These are phyloP conservation scores for Agrotis segetum DNA, from an alignment of 2,888 invertebrate genomes.

Conservation along the genomic window DNA sequence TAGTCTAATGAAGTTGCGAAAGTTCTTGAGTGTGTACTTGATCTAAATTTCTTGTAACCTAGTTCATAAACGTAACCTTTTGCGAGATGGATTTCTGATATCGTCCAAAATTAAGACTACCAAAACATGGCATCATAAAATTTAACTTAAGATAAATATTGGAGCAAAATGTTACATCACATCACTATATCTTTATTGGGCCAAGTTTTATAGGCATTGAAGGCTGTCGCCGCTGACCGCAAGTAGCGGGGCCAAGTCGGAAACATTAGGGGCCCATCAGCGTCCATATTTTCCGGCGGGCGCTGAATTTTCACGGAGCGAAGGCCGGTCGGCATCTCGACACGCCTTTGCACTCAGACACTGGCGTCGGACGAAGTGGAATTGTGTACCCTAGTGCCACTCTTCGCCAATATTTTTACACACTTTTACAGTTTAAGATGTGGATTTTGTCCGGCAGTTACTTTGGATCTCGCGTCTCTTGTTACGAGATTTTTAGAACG, in stretches of 20 bases:
- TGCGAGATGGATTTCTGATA: neutral
- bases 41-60: slow-evolving; percentile 11
- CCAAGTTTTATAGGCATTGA: slow-evolving; percentile 80
- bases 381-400: slow-evolving; percentile 82
- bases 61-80: neutral
- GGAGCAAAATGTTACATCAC: slow-evolving; percentile 61
- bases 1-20: slow-evolving; percentile 16
- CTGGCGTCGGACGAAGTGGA: slow-evolving; percentile 82
- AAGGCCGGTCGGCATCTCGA: slow-evolving; percentile 83
- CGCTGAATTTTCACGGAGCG: slow-evolving; percentile 85
- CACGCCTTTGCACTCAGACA: slow-evolving; percentile 90
- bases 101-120: neutral
- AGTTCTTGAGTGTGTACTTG: slow-evolving; percentile 21
- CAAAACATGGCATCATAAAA: slow-evolving; percentile 1
- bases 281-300: slow-evolving; percentile 87
- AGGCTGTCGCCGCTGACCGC: slow-evolving; percentile 82
- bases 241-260: slow-evolving; percentile 85
- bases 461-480: slow-evolving; percentile 45
- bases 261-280: slow-evolving; percentile 90
- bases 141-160: slow-evolving; percentile 27
- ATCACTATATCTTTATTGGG: slow-evolving; percentile 75
- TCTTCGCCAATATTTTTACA: slow-evolving; percentile 82
- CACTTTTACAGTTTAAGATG: slow-evolving; percentile 78
- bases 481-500: slow-evolving; percentile 22
- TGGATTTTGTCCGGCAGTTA: slow-evolving; percentile 62